Evolutionary conservation across 2,888 invertebrate genomes (phyloP).

Genomic region (Meloe dianella): DNA sequence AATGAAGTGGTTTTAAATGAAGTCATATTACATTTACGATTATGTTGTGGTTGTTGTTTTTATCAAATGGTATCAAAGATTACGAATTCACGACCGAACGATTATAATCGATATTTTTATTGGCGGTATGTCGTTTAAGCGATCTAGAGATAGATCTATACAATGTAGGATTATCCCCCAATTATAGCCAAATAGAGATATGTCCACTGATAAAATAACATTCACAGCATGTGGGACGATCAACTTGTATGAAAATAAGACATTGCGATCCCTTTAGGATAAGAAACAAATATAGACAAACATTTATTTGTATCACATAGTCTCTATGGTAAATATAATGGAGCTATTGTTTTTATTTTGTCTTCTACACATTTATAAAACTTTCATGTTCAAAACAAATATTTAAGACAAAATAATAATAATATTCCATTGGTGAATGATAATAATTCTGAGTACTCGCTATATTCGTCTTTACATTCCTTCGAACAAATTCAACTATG

Average conservation of each 20-base stretch:
- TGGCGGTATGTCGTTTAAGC: neutral
- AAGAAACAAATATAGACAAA: conserved; percentile 18
- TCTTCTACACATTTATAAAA: neutral
- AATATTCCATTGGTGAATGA: neutral
- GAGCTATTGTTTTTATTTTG: neutral
- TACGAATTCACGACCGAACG: neutral
- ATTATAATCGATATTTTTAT: neutral
- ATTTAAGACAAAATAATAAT: neutral
- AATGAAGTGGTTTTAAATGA: neutral
- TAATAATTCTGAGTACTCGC: conserved; percentile 26
- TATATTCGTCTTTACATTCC: conserved; percentile 28
- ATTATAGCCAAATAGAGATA: conserved; percentile 53
- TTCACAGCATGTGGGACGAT: conserved; percentile 48
- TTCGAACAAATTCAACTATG: conserved; percentile 33
- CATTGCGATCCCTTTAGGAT: conserved; percentile 35
- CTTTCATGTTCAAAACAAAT: neutral
- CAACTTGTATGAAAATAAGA: conserved; percentile 42
- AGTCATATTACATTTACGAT: neutral
- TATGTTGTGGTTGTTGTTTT: neutral
- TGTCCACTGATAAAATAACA: conserved; percentile 44
- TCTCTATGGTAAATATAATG: neutral
- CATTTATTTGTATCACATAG: conserved; percentile 6
- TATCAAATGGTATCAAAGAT: neutral
- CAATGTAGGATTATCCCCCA: conserved; percentile 53
- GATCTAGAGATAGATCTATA: conserved; percentile 21